Evolutionary conservation across 2,888 invertebrate species (phyloP).

Genomic region (Sphaerolaimus hirsutus): DNA sequence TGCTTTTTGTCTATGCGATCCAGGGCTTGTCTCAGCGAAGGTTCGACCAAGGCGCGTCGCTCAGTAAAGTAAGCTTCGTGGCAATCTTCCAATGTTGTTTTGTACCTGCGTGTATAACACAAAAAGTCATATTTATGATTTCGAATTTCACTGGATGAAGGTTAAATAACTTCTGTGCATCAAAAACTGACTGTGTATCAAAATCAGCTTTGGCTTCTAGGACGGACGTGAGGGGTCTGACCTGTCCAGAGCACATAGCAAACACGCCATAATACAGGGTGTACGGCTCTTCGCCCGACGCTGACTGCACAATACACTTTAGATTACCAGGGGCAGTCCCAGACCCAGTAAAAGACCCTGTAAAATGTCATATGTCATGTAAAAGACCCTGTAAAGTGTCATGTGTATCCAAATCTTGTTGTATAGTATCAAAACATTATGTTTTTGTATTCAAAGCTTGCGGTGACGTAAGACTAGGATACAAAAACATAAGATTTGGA

Average conservation of each 20-base stretch:
- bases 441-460: too few relatives aligned
- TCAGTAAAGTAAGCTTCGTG: conserved; percentile 57
- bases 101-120: conserved; percentile 14
- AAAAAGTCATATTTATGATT: neutral
- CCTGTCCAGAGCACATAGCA: conserved; percentile 62
- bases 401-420: too few relatives aligned
- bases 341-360: too few relatives aligned
- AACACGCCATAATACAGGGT: conserved; percentile 72
- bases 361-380: too few relatives aligned
- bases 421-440: too few relatives aligned
- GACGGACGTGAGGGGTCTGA: conserved; percentile 31
- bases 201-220: neutral
- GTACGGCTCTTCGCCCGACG: conserved; percentile 38
- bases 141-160: too few relatives aligned
- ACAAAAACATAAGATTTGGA: too few relatives aligned
- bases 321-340: too few relatives aligned
- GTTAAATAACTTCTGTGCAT: neutral
- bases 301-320: too few relatives aligned
- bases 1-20: conserved; percentile 38
- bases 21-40: conserved; percentile 46
- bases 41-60: conserved; percentile 43
- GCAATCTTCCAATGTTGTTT: conserved; percentile 47
- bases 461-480: too few relatives aligned
- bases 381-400: too few relatives aligned
- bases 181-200: neutral